Evolutionary conservation across 1,140 invertebrate species (phyloP).

Genomic region (Panagrolaimus sp.): DNA sequence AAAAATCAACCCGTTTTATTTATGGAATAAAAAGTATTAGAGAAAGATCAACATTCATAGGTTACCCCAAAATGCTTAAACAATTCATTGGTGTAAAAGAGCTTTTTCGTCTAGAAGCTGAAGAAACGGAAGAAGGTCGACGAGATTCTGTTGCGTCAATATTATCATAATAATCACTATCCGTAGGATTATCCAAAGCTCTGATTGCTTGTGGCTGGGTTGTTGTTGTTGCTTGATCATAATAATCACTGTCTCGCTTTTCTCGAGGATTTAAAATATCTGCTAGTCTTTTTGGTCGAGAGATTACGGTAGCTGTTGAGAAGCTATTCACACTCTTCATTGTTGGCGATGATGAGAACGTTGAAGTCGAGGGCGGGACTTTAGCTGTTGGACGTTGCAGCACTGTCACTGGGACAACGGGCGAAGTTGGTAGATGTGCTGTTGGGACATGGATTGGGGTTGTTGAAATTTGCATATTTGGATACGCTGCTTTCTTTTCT

Average conservation of each 20-base stretch:
- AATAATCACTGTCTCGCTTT: background rate
- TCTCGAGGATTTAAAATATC: background rate
- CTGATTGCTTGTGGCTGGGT: background rate
- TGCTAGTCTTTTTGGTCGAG: background rate
- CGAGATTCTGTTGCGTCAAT: background rate
- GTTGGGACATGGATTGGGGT: background rate
- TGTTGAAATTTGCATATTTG: background rate
- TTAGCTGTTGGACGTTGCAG: background rate
- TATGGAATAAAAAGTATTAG: too few relatives aligned
- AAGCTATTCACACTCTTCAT: too few relatives aligned
- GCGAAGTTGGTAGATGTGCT: too few relatives aligned
- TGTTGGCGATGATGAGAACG: background rate
- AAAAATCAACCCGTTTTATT: too few relatives aligned
- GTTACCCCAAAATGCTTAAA: background rate
- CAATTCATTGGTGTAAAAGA: background rate
- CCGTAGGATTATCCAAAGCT: background rate
- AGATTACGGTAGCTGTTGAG: background rate
- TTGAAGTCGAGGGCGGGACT: background rate
- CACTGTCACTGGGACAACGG: background rate
- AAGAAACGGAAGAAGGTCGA: background rate
- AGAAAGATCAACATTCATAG: too few relatives aligned
- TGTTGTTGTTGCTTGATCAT: background rate
- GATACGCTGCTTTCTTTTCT: background rate
- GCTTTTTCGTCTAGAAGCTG: background rate
- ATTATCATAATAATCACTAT: constrained; percentile 3